Evolutionary conservation across 2,797 vertebrate species (phyloP).

Genomic region (Squalus acanthias): DNA sequence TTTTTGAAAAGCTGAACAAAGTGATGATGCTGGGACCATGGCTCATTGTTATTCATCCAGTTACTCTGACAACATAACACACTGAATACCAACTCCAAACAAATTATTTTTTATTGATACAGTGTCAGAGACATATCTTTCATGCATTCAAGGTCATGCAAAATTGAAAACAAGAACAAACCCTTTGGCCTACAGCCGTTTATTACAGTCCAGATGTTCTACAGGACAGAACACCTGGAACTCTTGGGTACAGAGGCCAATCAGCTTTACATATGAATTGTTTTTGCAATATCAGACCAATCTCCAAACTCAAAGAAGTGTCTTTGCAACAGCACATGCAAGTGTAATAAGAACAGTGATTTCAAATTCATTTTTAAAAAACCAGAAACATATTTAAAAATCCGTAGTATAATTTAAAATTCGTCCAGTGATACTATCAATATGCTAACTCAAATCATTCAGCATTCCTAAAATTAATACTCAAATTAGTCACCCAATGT

Average conservation of each 20-base stretch:
- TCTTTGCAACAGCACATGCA: slow-evolving; percentile 19
- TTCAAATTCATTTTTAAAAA: slow-evolving; percentile 20
- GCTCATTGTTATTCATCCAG: neutral
- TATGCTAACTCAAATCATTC: neutral
- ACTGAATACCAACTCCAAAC: neutral
- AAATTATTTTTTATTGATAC: slow-evolving; percentile 27
- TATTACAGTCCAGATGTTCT: neutral
- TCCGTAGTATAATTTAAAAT: slow-evolving; percentile 1
- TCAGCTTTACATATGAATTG: neutral
- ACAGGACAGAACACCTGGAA: neutral
- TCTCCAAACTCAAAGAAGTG: neutral
- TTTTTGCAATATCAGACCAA: neutral
- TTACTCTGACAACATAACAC: slow-evolving; percentile 24
- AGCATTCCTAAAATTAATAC: slow-evolving; percentile 4
- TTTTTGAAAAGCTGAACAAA: slow-evolving; percentile 7
- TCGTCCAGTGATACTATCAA: neutral
- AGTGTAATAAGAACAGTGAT: neutral
- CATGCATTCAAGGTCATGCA: slow-evolving; percentile 35
- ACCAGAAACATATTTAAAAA: slow-evolving; percentile 19
- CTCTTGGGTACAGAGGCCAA: neutral
- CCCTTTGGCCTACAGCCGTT: slow-evolving; percentile 2
- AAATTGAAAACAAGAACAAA: slow-evolving; percentile 28
- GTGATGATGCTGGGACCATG: neutral
- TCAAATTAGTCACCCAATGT: neutral
- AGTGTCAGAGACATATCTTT: slow-evolving; percentile 14